A percentile compares a stretch with the other conserved stretches of the same genome.
Conservation (phyloP, 2,797 vertebrate species). For the Serranus cabrilla region DNA sequence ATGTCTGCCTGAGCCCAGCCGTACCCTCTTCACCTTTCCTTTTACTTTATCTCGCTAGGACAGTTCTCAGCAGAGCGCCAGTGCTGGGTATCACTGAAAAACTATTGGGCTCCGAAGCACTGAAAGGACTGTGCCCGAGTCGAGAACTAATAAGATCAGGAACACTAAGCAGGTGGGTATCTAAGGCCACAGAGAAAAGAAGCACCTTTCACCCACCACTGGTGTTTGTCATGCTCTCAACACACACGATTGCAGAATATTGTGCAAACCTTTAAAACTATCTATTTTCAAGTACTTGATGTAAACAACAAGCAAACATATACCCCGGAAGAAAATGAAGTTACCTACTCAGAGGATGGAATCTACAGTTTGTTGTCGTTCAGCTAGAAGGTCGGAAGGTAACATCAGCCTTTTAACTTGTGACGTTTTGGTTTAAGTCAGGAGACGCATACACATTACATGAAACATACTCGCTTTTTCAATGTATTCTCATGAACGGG, state of each 20-base stretch:
- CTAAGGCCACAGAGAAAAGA: conserved; percentile 84
- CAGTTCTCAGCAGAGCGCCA: conserved; percentile 53
- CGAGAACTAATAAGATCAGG: conserved; percentile 58
- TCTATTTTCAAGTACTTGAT: conserved; percentile 90
- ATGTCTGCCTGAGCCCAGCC: conserved; percentile 60
- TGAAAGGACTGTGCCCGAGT: conserved; percentile 42
- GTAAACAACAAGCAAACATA: conserved; percentile 86
- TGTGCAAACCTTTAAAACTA: conserved; percentile 69
- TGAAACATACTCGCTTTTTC: background rate
- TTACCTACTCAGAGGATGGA: conserved; percentile 46
- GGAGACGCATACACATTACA: conserved; percentile 42
- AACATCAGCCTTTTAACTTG: conserved; percentile 43
- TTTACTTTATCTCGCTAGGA: conserved; percentile 60
- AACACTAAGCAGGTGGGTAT: conserved; percentile 66
- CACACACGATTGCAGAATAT: conserved; percentile 57
- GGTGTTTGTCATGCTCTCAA: conserved; percentile 64
- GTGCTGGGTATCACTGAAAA: conserved; percentile 43
- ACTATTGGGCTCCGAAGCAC: conserved; percentile 15
- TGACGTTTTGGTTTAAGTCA: conserved; percentile 67
- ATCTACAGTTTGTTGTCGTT: conserved; percentile 69
- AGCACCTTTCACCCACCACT: conserved; percentile 73
- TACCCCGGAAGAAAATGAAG: conserved; percentile 70
- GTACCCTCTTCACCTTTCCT: conserved; percentile 69
- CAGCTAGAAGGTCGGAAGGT: conserved; percentile 46
- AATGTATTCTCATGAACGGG: too few relatives aligned